Evolutionary conservation across 2,888 invertebrate species (phyloP).

Genomic region (Rhamphomyia laevipes): DNA sequence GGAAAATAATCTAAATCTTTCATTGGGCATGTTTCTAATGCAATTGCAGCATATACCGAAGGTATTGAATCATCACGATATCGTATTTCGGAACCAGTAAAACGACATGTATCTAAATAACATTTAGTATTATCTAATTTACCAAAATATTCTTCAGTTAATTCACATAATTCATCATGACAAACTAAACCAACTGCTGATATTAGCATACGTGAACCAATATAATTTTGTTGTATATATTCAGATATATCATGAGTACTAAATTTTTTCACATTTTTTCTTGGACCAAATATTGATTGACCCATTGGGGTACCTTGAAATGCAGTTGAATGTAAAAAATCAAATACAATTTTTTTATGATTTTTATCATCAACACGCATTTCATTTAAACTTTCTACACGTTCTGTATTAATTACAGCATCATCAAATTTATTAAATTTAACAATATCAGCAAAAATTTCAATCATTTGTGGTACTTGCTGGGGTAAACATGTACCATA

Average conservation of each 20-base stretch:
- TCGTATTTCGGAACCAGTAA: slow-evolving; percentile 76
- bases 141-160: slow-evolving; percentile 68
- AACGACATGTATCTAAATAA: slow-evolving; percentile 55
- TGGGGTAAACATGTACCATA: slow-evolving; percentile 88
- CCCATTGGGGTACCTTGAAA: slow-evolving; percentile 87
- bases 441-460: slow-evolving; percentile 88
- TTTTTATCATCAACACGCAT: slow-evolving; percentile 97
- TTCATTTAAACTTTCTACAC: slow-evolving; percentile 88
- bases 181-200: slow-evolving; percentile 87
- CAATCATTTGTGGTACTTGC: slow-evolving; percentile 79
- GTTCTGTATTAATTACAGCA: slow-evolving; percentile 84
- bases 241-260: slow-evolving; percentile 61
- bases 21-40: slow-evolving; percentile 90
- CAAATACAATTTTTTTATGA: slow-evolving; percentile 95
- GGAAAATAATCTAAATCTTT: slow-evolving; percentile 85
- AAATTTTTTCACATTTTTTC: slow-evolving; percentile 70
- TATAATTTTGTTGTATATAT: slow-evolving; percentile 80
- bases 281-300: slow-evolving; percentile 85
- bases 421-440: slow-evolving; percentile 82
- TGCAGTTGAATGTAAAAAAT: slow-evolving; percentile 84
- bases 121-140: slow-evolving; percentile 51
- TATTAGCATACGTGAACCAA: slow-evolving; percentile 78
- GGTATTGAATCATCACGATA: slow-evolving; percentile 84
- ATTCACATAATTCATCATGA: slow-evolving; percentile 64
- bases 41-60: slow-evolving; percentile 78